Conservation (phyloP, 2,888 invertebrate genomes). For the Polylopha cassiicola region DNA sequence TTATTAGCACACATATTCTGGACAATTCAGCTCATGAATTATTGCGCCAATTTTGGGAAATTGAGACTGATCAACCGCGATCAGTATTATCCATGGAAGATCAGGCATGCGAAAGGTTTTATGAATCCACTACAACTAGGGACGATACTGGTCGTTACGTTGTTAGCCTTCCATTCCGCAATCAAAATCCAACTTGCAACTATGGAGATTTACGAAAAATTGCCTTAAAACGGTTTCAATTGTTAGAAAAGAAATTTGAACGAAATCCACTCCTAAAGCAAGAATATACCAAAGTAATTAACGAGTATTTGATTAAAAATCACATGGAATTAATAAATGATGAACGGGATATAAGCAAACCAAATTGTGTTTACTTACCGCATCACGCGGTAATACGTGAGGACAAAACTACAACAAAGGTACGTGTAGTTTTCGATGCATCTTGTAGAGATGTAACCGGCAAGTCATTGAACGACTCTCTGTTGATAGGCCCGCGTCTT, state of each 20-base stretch:
- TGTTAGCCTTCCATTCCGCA: slow-evolving; percentile 12
- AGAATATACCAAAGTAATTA: slow-evolving; percentile 25
- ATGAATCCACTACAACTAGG: slow-evolving; percentile 8
- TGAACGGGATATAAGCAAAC: slow-evolving; percentile 6
- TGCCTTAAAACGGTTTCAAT: slow-evolving; percentile 22
- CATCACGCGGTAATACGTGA: slow-evolving; percentile 26
- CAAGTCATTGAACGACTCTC: slow-evolving; percentile 27
- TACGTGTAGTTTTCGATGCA: slow-evolving; percentile 28
- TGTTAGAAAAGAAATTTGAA: slow-evolving; percentile 21
- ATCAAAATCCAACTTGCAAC: slow-evolving; percentile 13
- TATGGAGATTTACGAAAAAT: slow-evolving; percentile 20
- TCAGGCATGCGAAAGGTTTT: slow-evolving; percentile 16
- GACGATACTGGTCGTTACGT: slow-evolving; percentile 2
- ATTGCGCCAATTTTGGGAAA: slow-evolving; percentile 23
- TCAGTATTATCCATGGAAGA: slow-evolving; percentile 16
- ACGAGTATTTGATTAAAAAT: slow-evolving; percentile 25
- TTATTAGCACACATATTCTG: not conserved
- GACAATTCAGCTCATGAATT: not conserved
- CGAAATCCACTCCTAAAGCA: slow-evolving; percentile 21
- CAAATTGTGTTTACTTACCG: slow-evolving; percentile 21
- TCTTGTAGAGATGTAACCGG: slow-evolving; percentile 19
- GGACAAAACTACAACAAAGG: slow-evolving; percentile 23
- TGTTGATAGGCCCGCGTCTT: slow-evolving; percentile 28
- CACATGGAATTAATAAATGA: slow-evolving; percentile 23
- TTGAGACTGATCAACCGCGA: slow-evolving; percentile 18